Conservation (phyloP, 1,140 invertebrate species). For the Lepidurus couesii region DNA sequence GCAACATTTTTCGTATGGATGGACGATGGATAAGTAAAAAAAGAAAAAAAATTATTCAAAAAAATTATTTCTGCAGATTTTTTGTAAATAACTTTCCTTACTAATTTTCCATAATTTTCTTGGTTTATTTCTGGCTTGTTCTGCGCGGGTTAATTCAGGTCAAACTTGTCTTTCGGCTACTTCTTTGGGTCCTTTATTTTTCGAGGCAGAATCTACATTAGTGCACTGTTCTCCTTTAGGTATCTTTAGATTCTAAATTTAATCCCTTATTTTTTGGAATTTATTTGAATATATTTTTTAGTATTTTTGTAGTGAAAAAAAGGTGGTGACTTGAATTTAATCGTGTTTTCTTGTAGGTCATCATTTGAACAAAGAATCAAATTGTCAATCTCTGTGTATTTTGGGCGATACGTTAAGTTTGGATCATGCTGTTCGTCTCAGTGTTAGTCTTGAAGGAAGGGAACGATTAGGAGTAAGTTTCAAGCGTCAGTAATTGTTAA, state of each 20-base stretch:
- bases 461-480: constrained; percentile 30
- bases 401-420: constrained; percentile 8
- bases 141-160: background rate
- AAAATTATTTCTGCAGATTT: no score
- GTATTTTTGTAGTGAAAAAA: background rate
- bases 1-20: constrained; percentile 42
- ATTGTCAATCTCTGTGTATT: constrained; percentile 4
- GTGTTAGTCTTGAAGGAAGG: constrained; percentile 31
- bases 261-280: no score
- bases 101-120: background rate
- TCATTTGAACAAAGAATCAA: constrained; percentile 16
- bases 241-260: background rate
- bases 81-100: background rate
- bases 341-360: background rate
- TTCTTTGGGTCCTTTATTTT: constrained; percentile 8
- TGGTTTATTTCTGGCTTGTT: background rate
- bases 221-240: constrained; percentile 8
- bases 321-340: background rate
- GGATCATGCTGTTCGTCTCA: constrained; percentile 32
- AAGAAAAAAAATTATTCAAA: no score
- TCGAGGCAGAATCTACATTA: background rate
- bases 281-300: no score
- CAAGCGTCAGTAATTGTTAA: background rate
- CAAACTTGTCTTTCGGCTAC: constrained; percentile 15
- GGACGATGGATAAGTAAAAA: constrained; percentile 18